Base-by-base conservation (phyloP, 2,113 vertebrate species). In the Barbus barbus region DNA sequence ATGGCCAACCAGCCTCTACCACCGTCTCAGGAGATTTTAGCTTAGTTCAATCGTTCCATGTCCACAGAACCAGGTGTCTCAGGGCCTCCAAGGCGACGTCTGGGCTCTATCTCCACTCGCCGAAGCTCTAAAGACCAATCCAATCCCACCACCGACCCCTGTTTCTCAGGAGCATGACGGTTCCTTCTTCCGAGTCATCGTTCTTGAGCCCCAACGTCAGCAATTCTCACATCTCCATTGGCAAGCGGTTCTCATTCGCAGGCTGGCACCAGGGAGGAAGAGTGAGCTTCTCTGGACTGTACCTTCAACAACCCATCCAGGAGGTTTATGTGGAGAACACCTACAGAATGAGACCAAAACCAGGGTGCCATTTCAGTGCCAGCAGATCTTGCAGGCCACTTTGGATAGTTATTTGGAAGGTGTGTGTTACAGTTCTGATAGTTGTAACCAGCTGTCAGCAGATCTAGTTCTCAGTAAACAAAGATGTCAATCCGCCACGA, bases 201-300 rank as follows among this genome's bases (percentile, higher is more conserved):
- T 31, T 90, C 90, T 1, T 81, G 90, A 65, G 91, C 78, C 86
- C 86, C 13, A 79, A 89, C n/a, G 13, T 86, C 33, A 85, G 89
- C 6, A 87, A 41, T 20, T 28, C 82, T 1, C 69, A 56, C 0
- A 4, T 88, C 2, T 87, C 83, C 0, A 0, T 67, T 3, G 91
- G 87, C 14, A 94, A 91, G 53, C 92, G 89, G 0, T 87, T 92
- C 61, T 96, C 95, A 16, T 5, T 93, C 0, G 92, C 93, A 1
- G 92, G 92, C 18, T 90, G 91, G 92, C 83, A 92, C 26, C 88
- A 91, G 31, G 73, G 89, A 11, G 93, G 91, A 0, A 90, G 87
- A 0, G 83, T 95, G 26, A 95, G 95, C 77, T 96, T 96, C 86
- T 94, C 94, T 0, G 93, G 95, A 11, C 83, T 96, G 33, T 93